A percentile compares a stretch with the other conserved stretches of the same genome.
These are phyloP conservation scores for Sabatieria punctata DNA, from an alignment of 2,888 invertebrate species.

Conservation along the genomic window DNA sequence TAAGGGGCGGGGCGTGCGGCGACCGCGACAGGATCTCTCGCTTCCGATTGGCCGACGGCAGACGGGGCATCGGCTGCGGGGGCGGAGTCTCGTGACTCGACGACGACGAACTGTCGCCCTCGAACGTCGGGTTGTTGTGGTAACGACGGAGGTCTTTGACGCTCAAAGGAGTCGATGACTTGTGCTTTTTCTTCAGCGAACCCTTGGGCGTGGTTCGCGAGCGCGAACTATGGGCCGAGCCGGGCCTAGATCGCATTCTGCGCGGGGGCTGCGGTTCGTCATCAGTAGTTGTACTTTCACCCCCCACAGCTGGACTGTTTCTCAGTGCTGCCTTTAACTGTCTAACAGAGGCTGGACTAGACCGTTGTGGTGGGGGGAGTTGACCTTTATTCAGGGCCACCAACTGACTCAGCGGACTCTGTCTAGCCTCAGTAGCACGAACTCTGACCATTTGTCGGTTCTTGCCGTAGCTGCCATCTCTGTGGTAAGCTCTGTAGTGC, in stretches of 20 bases:
- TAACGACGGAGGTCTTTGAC: neutral
- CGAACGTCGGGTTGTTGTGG: neutral
- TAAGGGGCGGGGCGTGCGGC: neutral
- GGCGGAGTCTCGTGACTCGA: neutral
- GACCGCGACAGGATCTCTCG: neutral
- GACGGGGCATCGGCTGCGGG: neutral
- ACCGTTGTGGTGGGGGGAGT: neutral
- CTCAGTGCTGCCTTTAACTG: slow-evolving; percentile 1
- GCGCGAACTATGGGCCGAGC: neutral
- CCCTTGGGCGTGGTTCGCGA: too few species aligned
- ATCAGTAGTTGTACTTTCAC: neutral
- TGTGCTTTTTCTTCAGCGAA: neutral
- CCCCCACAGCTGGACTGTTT: neutral
- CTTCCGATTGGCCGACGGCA: neutral
- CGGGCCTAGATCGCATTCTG: neutral
- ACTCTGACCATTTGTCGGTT: neutral
- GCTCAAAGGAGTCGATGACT: neutral
- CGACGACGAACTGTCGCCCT: neutral
- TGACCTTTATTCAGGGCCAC: neutral
- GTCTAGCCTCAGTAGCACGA: neutral
- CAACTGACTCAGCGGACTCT: neutral
- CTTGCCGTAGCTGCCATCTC: slow-evolving; percentile 40
- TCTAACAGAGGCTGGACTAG: neutral
- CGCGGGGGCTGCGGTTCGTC: neutral
- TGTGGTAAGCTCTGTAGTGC: slow-evolving; percentile 80